A percentile compares a stretch with the other conserved stretches of the same genome.
Conservation (phyloP, 1,140 invertebrate genomes). For the Gryllus bimaculatus region DNA sequence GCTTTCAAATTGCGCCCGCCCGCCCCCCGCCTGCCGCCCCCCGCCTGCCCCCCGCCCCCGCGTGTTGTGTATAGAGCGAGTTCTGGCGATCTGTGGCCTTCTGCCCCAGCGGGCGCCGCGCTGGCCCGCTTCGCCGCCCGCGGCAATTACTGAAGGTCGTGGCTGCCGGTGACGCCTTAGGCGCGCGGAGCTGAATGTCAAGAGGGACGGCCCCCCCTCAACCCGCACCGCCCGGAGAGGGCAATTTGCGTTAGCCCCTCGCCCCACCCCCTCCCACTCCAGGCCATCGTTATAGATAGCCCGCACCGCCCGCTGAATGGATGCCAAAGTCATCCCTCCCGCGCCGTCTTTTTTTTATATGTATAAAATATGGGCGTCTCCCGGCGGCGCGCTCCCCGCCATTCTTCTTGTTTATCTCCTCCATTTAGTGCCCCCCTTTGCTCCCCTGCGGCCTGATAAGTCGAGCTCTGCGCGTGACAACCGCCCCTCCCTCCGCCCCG, state of each 20-base stretch:
- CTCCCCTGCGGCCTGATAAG: slow-evolving; percentile 2
- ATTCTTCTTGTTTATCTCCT: slow-evolving; percentile 10
- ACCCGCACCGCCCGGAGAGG: not conserved
- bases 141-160: not conserved
- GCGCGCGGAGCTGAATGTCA: not conserved
- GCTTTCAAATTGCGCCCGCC: too few species aligned
- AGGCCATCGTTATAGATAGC: not conserved
- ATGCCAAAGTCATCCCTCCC: not conserved
- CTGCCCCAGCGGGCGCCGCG: too few species aligned
- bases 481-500: slow-evolving; percentile 1
- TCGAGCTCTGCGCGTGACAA: not conserved
- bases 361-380: not conserved
- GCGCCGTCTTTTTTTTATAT: not conserved
- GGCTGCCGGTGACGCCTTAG: not conserved
- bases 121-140: too few species aligned
- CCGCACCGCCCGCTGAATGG: not conserved
- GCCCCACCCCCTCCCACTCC: too few species aligned
- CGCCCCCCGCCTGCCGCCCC: too few species aligned
- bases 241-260: not conserved
- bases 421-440: not conserved
- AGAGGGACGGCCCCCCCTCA: not conserved
- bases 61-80: too few species aligned
- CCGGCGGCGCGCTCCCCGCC: slow-evolving; percentile 10
- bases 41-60: too few species aligned
- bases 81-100: too few species aligned